Base-by-base conservation (phyloP, 2,797 vertebrate species). In the Gorsachius magnificus region DNA sequence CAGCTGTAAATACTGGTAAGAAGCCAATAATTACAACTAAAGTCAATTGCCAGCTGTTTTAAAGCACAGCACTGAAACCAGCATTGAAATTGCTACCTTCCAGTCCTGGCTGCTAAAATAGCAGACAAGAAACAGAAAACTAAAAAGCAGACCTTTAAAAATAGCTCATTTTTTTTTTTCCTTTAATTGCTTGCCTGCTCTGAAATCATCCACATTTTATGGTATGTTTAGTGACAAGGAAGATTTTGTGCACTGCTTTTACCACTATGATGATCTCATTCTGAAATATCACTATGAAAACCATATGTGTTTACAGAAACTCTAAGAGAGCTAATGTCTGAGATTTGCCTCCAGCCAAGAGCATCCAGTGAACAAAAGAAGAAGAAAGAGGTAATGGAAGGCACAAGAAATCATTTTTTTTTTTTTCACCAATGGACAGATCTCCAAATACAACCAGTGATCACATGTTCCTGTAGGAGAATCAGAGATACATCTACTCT, bases 11-110 rank as follows among this genome's bases (percentile, higher is more conserved):
- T 95, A 94, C 90, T 97, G 75, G 91, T 96, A 96, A 96, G 93
- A 96, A 97, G 80, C 87, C 89, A 96, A 96, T 97, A 97, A 97
- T 97, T 96, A 94, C 58, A 95, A 78, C 54, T 95, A 83, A 95
- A 97, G 43, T 94, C 58, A 97, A 53, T 71, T 81, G 46, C 38
- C 80, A 92, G 48, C 54, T 95, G 75, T 92, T 95, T 92, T 68
- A 87, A 86, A 92, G 71, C 12, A 76, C 28, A 81, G 24, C 31
- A 85, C 22, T 93, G 56, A 80, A 93, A 90, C 1, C 1, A 89
- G 26, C 50, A 75, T 25, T 70, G 29, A 76, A 96, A 95, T 77
- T 96, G 71, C 43, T 96, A 93, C 80, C 24, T 75, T 93, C 78
- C 46, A 94, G 65, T 88, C 70, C 89, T 92, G 84, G 68, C 74